Conservation (phyloP, 2,888 invertebrate genomes). For the Epistrophe eligans region DNA sequence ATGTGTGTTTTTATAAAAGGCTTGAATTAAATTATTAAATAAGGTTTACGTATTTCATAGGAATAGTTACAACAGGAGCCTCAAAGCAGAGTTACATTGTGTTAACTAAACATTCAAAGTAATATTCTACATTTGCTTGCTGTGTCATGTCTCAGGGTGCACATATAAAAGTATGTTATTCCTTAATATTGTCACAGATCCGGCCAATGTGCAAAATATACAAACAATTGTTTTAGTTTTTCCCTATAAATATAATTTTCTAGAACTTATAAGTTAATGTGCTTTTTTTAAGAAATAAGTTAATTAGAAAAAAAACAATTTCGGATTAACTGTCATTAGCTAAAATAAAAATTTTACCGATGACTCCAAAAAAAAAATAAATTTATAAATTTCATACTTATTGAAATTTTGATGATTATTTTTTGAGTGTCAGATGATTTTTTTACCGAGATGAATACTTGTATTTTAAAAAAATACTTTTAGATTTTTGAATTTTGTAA, state of each 20-base stretch:
- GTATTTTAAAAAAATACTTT: conserved; percentile 57
- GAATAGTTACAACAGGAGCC: conserved; percentile 67
- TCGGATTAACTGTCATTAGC: conserved; percentile 66
- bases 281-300: conserved; percentile 58
- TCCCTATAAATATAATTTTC: conserved; percentile 66
- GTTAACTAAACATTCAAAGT: conserved; percentile 3
- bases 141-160: conserved; percentile 26
- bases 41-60: conserved; percentile 57
- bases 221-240: conserved; percentile 40
- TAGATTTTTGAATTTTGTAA: conserved; percentile 60
- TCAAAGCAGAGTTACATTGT: conserved; percentile 48
- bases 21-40: conserved; percentile 52
- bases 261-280: conserved; percentile 64
- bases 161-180: conserved; percentile 34
- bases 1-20: conserved; percentile 4
- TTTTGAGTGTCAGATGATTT: conserved; percentile 38
- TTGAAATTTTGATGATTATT: conserved; percentile 34
- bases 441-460: conserved; percentile 50
- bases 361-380: conserved; percentile 40
- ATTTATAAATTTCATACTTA: conserved; percentile 47
- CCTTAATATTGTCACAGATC: conserved; percentile 66
- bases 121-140: conserved; percentile 21
- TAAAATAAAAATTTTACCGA: conserved; percentile 58
- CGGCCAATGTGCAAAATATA: conserved; percentile 63
- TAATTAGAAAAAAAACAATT: conserved; percentile 49